These are phyloP conservation scores for Terrapene triunguis DNA, from an alignment of 2,113 vertebrate species.

Conservation along the genomic window DNA sequence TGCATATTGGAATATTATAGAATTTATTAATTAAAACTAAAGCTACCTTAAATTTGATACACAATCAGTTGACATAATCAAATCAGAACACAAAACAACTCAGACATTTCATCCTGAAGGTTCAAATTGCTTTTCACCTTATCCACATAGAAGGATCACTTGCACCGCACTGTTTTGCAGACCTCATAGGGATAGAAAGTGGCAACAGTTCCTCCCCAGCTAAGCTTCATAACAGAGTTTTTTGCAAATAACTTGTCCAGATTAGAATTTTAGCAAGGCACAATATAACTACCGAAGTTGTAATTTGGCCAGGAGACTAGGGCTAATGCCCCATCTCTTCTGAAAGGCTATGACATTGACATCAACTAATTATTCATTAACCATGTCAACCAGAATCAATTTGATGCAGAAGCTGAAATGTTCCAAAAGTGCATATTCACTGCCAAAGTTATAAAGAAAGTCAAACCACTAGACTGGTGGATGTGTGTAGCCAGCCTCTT, in stretches of 20 bases:
- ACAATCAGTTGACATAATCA: background rate
- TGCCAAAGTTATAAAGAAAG: background rate
- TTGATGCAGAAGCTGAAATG: background rate
- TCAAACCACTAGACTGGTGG: background rate
- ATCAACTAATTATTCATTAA: background rate
- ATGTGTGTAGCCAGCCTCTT: background rate
- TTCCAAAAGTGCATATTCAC: background rate
- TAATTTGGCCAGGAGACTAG: background rate
- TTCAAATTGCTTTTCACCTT: background rate
- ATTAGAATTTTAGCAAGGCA: background rate
- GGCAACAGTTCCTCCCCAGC: background rate
- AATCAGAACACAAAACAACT: background rate
- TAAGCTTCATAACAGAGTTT: background rate
- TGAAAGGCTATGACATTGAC: background rate
- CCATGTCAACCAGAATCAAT: background rate
- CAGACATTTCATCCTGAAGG: background rate
- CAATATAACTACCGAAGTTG: background rate
- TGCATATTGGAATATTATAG: background rate
- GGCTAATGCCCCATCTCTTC: background rate
- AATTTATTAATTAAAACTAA: background rate
- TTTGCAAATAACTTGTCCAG: background rate
- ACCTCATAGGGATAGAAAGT: background rate
- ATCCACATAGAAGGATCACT: background rate
- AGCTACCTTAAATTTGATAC: background rate
- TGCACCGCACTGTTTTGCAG: background rate